phyloP scores from a whole-genome alignment of 2,888 invertebrate species.

The Lithophane leautieri region DNA sequence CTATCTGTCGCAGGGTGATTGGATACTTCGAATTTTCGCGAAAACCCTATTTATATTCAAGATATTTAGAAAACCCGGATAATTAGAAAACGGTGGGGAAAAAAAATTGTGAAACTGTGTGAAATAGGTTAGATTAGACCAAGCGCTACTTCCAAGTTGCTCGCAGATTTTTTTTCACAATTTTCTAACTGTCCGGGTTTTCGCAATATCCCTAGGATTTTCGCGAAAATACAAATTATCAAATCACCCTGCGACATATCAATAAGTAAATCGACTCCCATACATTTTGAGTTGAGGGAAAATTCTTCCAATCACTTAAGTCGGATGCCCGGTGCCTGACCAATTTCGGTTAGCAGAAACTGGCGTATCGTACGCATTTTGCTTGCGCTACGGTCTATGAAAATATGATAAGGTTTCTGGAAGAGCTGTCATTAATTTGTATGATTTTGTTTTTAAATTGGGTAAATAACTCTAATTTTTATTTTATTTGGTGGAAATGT shows the following conservation, averaged over 20 bases:
- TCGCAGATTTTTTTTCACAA: too few species aligned
- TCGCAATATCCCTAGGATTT: too few species aligned
- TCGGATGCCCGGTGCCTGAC: slow-evolving; percentile 55
- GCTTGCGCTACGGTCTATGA: slow-evolving; percentile 43
- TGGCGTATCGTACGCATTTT: slow-evolving; percentile 58
- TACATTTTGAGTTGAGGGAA: slow-evolving; percentile 46
- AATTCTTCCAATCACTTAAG: slow-evolving; percentile 65
- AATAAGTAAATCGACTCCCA: slow-evolving; percentile 44
- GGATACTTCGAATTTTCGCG: too few species aligned
- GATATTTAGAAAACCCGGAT: too few species aligned
- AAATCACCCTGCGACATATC: slow-evolving; percentile 2
- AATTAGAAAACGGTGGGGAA: too few species aligned
- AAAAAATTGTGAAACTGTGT: too few species aligned
- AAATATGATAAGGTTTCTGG: slow-evolving; percentile 40
- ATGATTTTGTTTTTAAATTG: background rate
- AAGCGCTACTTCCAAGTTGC: too few species aligned
- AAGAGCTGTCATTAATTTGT: slow-evolving; percentile 23
- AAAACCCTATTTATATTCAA: too few species aligned
- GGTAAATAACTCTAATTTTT: background rate
- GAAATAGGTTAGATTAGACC: too few species aligned
- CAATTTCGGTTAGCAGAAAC: slow-evolving; percentile 60
- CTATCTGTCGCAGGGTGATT: too few species aligned
- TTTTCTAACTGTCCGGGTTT: too few species aligned
- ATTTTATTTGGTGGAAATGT: background rate
- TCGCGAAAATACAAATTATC: too few species aligned